A percentile compares a stretch with the other conserved stretches of the same genome.
Evolutionary conservation across 2,797 vertebrate genomes (phyloP).

Genomic region (Gallinago nigripennis): DNA sequence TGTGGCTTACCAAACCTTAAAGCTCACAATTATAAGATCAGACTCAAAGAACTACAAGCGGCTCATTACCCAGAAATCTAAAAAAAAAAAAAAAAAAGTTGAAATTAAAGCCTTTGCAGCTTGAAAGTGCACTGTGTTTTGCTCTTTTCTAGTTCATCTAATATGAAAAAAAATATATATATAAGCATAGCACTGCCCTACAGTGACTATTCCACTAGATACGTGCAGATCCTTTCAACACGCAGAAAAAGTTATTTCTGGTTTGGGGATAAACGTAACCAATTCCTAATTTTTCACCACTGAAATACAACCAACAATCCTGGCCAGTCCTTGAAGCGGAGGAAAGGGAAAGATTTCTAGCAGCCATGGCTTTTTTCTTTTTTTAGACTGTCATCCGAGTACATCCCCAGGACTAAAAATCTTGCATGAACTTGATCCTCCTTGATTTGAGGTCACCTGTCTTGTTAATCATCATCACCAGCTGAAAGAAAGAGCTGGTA

Average conservation of each 20-base stretch:
- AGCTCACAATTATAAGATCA: neutral
- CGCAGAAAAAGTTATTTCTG: neutral
- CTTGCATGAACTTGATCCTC: neutral
- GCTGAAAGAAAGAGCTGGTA: neutral
- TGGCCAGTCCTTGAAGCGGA: neutral
- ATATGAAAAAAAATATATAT: neutral
- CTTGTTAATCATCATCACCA: neutral
- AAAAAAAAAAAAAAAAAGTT: neutral
- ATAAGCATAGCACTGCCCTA: neutral
- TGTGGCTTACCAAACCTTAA: conserved; percentile 39
- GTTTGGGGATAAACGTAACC: neutral
- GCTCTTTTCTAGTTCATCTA: neutral
- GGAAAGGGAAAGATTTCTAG: neutral
- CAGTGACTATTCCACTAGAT: neutral
- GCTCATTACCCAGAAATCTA: neutral
- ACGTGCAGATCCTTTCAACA: neutral
- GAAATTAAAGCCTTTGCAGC: neutral
- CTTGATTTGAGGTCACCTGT: neutral
- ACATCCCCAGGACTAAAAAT: neutral
- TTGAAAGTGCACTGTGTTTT: neutral
- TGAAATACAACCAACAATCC: neutral
- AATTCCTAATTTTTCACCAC: neutral
- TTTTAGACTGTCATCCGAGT: neutral
- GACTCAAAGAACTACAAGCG: neutral
- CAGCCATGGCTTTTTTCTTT: neutral